Base-by-base conservation (phyloP, 1,140 invertebrate genomes). In the Diachasma alloeum region DNA sequence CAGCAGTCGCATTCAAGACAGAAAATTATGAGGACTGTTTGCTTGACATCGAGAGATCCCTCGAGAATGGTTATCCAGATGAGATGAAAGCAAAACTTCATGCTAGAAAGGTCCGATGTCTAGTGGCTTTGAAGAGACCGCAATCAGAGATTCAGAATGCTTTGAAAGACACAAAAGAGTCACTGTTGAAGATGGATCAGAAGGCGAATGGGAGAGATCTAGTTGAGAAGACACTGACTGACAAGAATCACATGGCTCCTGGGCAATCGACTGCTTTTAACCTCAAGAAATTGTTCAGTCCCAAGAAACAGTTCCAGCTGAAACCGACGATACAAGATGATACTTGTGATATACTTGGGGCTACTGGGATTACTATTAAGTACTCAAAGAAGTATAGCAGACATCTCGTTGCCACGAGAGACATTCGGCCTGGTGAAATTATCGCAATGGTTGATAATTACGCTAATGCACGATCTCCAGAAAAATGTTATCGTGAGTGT, bases 401-500 rank as follows among this genome's bases (percentile, higher is more conserved):
- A 63, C 91, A 92, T 82, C 87, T 94, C n/a, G 83, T 92, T 63
- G 92, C 93, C 0, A 91, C 87, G 31, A 87, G 90, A 74, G 91
- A 93, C 85, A 91, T 94, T 69, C 83, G 89, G 78, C 91, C 93
- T 17, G 96, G 95, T 4, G 94, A 96, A 84, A 88, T 96, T 13
- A 80, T 97, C 9, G 93, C 93, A 44, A 88, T 93, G 56, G 96
- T 97, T 88, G 90, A 93, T 74, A 93, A 95, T 11, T 97, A 93
- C 86, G 91, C 92, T 46, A 91, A 91, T 9, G 89, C 94, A 2
- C 83, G 95, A 13, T 83, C 94, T 39, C 90, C 91, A 39, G 86
- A 91, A 39, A 91, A 93, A 82, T 89, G 89, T 69, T 87, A 90
- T 26, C 91, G 90, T 46, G 91, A 93, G 81, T 97, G 96, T 84